Base-by-base conservation (phyloP, 1,140 invertebrate species). In the Drosophila repletoides region DNA sequence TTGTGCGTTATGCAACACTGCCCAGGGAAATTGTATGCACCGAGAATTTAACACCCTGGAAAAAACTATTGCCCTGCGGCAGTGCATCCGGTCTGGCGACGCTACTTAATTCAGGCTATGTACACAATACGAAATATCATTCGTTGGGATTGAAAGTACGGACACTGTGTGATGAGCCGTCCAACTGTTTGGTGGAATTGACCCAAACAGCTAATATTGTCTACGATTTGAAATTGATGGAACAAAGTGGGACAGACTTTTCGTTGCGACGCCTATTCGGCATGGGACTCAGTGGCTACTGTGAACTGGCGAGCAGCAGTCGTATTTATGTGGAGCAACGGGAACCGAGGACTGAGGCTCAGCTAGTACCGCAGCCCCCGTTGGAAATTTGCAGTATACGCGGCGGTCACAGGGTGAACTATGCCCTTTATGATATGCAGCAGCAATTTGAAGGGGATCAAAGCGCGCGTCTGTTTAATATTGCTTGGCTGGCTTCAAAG, bases 1-100 rank as follows among this genome's bases (percentile, higher is more conserved):
- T 56, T 28, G 56, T 89, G 0, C 61, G 88, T 68, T 99, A 99
- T 92, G 94, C 97, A 1, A 94, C 95, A 31, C 90, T 99, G 53
- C 97, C 98, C 0, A 92, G 96, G 61, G 98, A 99, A 93, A 96
- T 98, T 81, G 97, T 99, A 5, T 99, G 98, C 88, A 99, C 98
- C 12, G 98, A 99, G 92, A 99, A 99, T 92, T 92, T 99, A 70
- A 99, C 98, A 22, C 98, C 98, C 2, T 99, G 98, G 95, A 98
- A 98, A 87, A 99, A 99, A 91, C 91, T 99, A 1, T 89, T 99
- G 24, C 98, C 98, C 1, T 99, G 98, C 92, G 94, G 96, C 88
- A 95, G 95, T 31, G 95, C 94, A 90, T 93, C 94, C 90, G 98
- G 98, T 15, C 91, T 99, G 60, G 94, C 96, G 15, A 94, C 95